These are phyloP conservation scores for Nesidiocoris tenuis DNA, from an alignment of 2,888 invertebrate genomes.

Conservation along the genomic window DNA sequence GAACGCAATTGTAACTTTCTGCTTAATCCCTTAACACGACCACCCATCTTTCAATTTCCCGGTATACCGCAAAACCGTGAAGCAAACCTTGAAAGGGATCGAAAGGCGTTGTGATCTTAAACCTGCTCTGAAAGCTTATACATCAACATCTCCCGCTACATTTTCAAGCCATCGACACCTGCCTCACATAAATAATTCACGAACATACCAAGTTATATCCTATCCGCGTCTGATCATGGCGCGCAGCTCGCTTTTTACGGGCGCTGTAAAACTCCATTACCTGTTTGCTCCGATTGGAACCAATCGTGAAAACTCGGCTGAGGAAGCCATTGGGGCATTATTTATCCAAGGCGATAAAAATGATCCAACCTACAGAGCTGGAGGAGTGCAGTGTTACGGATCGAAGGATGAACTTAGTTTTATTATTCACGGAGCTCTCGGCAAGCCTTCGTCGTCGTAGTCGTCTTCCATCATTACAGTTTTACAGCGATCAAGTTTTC, in stretches of 20 bases:
- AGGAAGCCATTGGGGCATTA: not conserved
- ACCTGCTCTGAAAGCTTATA: not conserved
- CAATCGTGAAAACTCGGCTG: not conserved
- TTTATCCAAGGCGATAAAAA: not conserved
- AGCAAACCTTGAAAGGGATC: not conserved
- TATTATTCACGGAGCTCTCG: not conserved
- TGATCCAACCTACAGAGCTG: not conserved
- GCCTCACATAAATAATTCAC: conserved; percentile 21
- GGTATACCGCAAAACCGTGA: not conserved
- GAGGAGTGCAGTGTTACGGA: not conserved
- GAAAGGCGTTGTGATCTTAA: not conserved
- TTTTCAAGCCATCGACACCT: conserved; percentile 6
- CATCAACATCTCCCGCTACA: not conserved
- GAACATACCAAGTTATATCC: conserved; percentile 22
- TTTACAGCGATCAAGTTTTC: not conserved
- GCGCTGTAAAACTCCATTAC: conserved; percentile 7
- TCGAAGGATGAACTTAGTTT: not conserved
- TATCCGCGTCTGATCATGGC: conserved; percentile 18
- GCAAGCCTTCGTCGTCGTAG: not conserved
- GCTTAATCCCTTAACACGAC: no score
- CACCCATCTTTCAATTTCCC: not conserved
- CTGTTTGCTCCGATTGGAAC: not conserved
- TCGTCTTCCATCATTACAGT: not conserved
- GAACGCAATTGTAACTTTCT: not conserved
- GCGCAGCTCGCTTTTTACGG: conserved; percentile 4